These are phyloP conservation scores for Zaprionus davidi DNA, from an alignment of 1,140 invertebrate species.

Conservation along the genomic window DNA sequence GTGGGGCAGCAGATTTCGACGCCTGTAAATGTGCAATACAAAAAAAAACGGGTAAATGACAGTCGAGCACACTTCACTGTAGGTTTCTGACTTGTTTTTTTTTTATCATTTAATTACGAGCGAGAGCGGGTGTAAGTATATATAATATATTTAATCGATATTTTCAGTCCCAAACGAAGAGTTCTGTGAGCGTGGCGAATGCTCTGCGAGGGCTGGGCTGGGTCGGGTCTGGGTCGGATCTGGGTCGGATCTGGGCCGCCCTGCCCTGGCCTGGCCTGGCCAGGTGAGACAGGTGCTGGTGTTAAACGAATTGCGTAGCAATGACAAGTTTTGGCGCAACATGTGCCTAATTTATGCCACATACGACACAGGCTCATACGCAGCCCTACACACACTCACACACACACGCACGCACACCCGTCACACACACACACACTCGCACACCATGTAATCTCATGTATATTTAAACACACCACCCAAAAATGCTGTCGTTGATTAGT, in stretches of 20 bases:
- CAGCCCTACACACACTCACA: neutral
- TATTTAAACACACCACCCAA: conserved; percentile 46
- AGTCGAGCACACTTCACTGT: too few relatives aligned
- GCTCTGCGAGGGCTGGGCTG: neutral
- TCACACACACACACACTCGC: conserved; percentile 6
- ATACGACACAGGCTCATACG: neutral
- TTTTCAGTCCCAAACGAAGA: conserved; percentile 12
- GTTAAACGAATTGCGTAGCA: conserved; percentile 28
- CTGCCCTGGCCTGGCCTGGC: neutral
- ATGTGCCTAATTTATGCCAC: conserved; percentile 49
- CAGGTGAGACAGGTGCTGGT: conserved; percentile 1
- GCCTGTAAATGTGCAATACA: too few relatives aligned
- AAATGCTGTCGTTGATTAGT: conserved; percentile 59
- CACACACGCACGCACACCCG: neutral
- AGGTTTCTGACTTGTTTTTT: neutral
- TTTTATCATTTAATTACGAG: conserved; percentile 47
- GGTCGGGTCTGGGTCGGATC: too few relatives aligned
- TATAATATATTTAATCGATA: conserved; percentile 35
- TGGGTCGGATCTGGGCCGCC: too few relatives aligned
- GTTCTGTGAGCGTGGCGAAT: conserved; percentile 7
- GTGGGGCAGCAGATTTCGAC: too few relatives aligned
- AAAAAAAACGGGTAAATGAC: neutral
- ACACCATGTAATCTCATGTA: conserved; percentile 35
- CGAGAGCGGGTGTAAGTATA: conserved; percentile 22
- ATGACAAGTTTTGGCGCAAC: conserved; percentile 46